These are phyloP conservation scores for Pteruthius melanotis DNA, from an alignment of 2,113 vertebrate species.

Conservation along the genomic window DNA sequence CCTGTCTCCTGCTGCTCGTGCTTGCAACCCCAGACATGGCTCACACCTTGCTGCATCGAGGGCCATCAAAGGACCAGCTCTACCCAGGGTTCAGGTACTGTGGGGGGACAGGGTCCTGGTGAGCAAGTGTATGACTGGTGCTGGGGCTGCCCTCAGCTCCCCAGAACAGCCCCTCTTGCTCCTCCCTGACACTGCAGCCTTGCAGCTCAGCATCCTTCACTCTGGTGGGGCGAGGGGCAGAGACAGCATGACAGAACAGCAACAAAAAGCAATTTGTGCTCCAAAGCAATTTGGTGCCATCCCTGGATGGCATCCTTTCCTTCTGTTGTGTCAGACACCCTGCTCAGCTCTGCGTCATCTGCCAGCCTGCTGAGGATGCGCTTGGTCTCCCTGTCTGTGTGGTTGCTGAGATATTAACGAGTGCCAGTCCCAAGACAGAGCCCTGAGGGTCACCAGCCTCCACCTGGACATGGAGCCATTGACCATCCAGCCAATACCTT, in stretches of 20 bases:
- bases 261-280: neutral
- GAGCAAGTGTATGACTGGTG: fast-evolving
- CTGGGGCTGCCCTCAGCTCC: neutral
- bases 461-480: too few relatives aligned
- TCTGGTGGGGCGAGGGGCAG: fast-evolving
- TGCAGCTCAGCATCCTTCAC: fast-evolving
- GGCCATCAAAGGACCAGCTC: fast-evolving
- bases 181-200: fast-evolving
- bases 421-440: neutral
- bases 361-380: neutral
- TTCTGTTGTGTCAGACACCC: neutral
- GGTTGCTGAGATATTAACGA: neutral
- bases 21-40: fast-evolving
- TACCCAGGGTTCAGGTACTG: neutral
- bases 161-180: neutral
- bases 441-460: neutral
- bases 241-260: neutral
- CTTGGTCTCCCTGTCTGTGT: neutral
- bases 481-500: neutral
- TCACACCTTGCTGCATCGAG: fast-evolving
- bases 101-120: fast-evolving
- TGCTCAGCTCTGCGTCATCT: neutral
- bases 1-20: neutral
- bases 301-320: neutral
- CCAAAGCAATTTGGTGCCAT: neutral